A percentile compares a stretch with the other conserved stretches of the same genome.
phyloP scores from a whole-genome alignment of 2,113 vertebrate species.

The Emydura subglobosa region DNA sequence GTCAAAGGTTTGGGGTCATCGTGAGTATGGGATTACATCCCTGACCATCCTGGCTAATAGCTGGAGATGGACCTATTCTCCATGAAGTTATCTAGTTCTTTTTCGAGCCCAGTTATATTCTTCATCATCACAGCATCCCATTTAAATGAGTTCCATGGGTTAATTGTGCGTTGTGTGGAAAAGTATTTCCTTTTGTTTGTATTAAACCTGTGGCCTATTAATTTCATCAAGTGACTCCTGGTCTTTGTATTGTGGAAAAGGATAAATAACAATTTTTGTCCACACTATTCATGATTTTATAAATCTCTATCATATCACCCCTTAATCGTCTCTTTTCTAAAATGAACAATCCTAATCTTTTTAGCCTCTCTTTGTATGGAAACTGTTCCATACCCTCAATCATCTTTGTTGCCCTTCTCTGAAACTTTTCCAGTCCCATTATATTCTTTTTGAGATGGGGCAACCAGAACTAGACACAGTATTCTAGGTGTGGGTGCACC shows the following conservation, averaged over 20 bases:
- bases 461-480: no score
- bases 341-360: background rate
- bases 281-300: background rate
- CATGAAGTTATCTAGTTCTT: background rate
- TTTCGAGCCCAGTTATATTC: background rate
- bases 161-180: background rate
- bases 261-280: background rate
- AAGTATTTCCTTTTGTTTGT: background rate
- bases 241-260: background rate
- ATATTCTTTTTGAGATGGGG: no score
- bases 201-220: background rate
- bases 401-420: no score
- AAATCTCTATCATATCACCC: background rate
- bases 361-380: background rate
- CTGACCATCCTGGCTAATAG: background rate
- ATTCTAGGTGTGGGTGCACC: no score
- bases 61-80: background rate
- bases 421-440: no score
- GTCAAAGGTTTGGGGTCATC: no score
- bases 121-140: background rate
- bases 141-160: background rate
- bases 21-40: no score
- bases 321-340: background rate
- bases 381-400: no score
- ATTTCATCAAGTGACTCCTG: background rate